These are phyloP conservation scores for Galendromus occidentalis DNA, from an alignment of 1,140 invertebrate species.

Conservation along the genomic window DNA sequence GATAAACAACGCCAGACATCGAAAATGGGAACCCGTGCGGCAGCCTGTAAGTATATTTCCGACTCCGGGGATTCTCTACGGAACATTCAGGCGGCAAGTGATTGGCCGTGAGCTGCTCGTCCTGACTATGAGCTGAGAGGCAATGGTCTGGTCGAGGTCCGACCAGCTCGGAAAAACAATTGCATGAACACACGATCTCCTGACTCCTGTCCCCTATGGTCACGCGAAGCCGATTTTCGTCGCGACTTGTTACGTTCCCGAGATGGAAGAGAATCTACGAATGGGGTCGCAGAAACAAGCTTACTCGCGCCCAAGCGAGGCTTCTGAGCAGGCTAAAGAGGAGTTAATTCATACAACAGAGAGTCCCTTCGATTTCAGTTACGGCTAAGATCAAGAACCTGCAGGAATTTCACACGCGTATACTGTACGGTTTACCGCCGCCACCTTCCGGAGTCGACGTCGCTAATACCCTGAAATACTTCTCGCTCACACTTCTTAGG, in stretches of 20 bases:
- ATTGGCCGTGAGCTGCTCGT: neutral
- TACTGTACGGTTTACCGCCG: slow-evolving; percentile 73
- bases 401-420: slow-evolving; percentile 79
- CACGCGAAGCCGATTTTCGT: no score
- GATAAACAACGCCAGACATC: neutral
- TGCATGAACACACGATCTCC: neutral
- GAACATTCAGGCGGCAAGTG: neutral
- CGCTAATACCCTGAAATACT: slow-evolving; percentile 90
- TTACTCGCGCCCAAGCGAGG: neutral
- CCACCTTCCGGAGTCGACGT: slow-evolving; percentile 82
- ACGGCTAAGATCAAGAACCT: slow-evolving; percentile 89
- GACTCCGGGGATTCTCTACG: neutral
- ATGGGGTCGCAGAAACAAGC: neutral
- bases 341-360: neutral
- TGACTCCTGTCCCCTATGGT: neutral
- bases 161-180: neutral
- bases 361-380: slow-evolving; percentile 32
- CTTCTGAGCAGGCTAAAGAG: neutral
- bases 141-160: neutral
- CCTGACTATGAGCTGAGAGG: neutral
- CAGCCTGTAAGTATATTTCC: neutral
- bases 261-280: neutral
- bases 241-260: no score
- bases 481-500: slow-evolving; percentile 85
- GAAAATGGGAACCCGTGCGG: slow-evolving; percentile 8